These are phyloP conservation scores for Rotaria sp. DNA, from an alignment of 2,888 invertebrate species.

Conservation along the genomic window DNA sequence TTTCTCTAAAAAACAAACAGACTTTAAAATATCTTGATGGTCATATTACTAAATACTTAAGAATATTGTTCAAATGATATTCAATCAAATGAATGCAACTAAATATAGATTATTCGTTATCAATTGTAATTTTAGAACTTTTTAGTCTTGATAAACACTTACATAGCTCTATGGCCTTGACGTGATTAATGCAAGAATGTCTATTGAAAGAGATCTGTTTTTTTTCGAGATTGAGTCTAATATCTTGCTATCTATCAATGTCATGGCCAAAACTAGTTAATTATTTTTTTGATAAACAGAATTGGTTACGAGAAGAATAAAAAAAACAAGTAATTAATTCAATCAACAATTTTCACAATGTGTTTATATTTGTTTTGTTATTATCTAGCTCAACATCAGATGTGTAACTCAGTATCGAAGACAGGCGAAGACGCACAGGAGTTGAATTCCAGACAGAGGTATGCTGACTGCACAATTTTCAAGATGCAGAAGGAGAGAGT, in stretches of 20 bases:
- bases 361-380: too few species aligned
- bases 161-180: neutral
- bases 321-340: too few species aligned
- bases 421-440: too few species aligned
- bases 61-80: neutral
- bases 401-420: too few species aligned
- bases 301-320: too few species aligned
- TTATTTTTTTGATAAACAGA: too few species aligned
- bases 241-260: neutral
- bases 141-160: neutral
- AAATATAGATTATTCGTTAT: neutral
- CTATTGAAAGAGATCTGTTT: neutral
- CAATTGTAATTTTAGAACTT: neutral
- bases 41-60: neutral
- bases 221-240: neutral
- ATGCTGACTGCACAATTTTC: too few species aligned
- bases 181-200: neutral
- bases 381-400: too few species aligned
- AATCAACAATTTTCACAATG: too few species aligned
- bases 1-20: too few species aligned
- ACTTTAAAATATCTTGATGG: neutral
- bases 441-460: too few species aligned
- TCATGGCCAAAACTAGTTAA: neutral
- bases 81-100: neutral
- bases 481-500: too few species aligned